phyloP scores from a whole-genome alignment of 2,797 vertebrate genomes.

The Diglossa cyanea region DNA sequence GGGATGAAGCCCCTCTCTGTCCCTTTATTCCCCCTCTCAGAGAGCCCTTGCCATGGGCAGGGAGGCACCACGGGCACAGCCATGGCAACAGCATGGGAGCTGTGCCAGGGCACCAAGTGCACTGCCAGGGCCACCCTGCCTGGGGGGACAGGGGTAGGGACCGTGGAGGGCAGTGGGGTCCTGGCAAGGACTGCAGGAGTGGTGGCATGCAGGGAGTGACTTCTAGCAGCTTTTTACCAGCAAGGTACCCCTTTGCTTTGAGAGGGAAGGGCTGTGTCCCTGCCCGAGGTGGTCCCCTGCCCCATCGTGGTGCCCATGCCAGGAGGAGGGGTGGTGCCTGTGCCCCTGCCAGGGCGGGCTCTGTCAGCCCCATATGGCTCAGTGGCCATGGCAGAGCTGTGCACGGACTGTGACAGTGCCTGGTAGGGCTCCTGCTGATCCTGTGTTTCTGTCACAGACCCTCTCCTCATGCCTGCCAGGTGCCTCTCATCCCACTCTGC shows the following conservation, averaged over 20 bases:
- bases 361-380: rapidly evolving
- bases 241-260: rapidly evolving
- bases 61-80: neutral
- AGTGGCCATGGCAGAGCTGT: rapidly evolving
- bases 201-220: neutral
- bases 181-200: neutral
- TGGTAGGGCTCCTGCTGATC: rapidly evolving
- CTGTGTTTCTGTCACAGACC: neutral
- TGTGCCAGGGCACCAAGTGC: neutral
- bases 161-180: rapidly evolving
- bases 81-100: rapidly evolving
- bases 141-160: neutral
- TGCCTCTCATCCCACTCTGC: neutral
- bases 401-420: neutral
- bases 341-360: neutral
- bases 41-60: neutral
- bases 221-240: neutral
- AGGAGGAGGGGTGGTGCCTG: rapidly evolving
- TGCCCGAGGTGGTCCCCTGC: rapidly evolving
- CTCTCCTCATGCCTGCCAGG: neutral
- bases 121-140: rapidly evolving
- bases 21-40: rapidly evolving
- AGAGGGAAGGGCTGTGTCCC: neutral
- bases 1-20: neutral
- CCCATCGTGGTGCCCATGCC: rapidly evolving